phyloP scores from a whole-genome alignment of 1,140 invertebrate genomes.

The Atta colombica region DNA sequence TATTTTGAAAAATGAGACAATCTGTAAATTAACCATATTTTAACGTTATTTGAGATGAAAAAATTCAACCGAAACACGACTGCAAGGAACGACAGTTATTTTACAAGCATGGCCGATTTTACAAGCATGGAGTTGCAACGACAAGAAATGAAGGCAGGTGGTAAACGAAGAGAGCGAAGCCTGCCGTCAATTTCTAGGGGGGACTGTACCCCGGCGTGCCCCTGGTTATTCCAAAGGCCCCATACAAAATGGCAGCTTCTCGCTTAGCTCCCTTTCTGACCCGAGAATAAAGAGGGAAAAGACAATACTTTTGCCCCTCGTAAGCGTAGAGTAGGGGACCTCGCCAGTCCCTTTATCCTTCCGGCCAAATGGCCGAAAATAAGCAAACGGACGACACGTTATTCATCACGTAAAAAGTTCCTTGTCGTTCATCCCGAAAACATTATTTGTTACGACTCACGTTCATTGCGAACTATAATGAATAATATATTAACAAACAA shows the following conservation, averaged over 20 bases:
- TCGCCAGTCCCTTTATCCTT: slow-evolving; percentile 77
- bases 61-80: not conserved
- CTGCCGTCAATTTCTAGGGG: slow-evolving; percentile 79
- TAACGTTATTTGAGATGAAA: not conserved
- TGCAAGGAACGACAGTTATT: not conserved
- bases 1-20: not conserved
- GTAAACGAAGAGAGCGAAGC: slow-evolving; percentile 79
- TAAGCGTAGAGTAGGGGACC: slow-evolving; percentile 73
- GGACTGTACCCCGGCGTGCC: slow-evolving; percentile 85
- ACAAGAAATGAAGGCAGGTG: slow-evolving; percentile 21
- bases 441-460: not conserved
- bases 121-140: slow-evolving; percentile 13
- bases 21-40: not conserved
- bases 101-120: not conserved
- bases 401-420: slow-evolving; percentile 55
- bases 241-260: slow-evolving; percentile 84
- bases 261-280: slow-evolving; percentile 61
- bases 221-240: slow-evolving; percentile 84
- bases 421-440: not conserved
- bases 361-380: slow-evolving; percentile 80
- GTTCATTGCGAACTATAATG: not conserved
- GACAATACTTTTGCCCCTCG: slow-evolving; percentile 84
- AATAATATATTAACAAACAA: not conserved
- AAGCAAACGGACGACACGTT: slow-evolving; percentile 64
- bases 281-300: slow-evolving; percentile 77